Evolutionary conservation across 2,797 vertebrate species (phyloP), one percentile per base, ranked within the genome.

Genomic region (Rhabdophis nuchalis): DNA sequence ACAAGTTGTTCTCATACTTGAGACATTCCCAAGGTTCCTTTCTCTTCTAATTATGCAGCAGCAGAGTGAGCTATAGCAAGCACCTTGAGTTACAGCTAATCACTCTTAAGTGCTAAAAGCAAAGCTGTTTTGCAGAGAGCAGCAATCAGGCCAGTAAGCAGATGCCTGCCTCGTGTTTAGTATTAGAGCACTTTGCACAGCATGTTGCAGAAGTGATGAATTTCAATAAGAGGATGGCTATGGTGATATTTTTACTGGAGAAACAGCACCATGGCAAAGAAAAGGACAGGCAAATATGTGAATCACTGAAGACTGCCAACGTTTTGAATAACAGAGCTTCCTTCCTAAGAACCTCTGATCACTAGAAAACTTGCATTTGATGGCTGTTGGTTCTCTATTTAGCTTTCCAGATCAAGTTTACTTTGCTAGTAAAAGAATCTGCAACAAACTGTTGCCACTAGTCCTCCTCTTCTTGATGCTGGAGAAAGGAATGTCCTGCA

Each of bases 121-220:
- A 92, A 90, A 94, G 94, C 92, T 89, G 91, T 91, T 16, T 96
- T 93, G 95, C 95, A 95, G 94, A 95, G 96, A 96, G 95, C 92
- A 94, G 96, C 95, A 95, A 97, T 97, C 96, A 96, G 96, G 96
- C 93, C 96, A 53, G 95, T 90, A 95, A 97, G 95, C 97, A 97
- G 97, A 98, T 97, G 97, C 97, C 95, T 95, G 95, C 91, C 95
- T 86, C 93, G 85, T 96, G 93, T 93, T 94, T 94, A 94, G 77
- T 61, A 94, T 95, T 96, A 93, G 94, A 89, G 95, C 93, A 95
- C 93, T 93, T 95, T 95, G 95, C 93, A 92, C 94, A 94, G 94
- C 96, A 96, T 95, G 94, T 96, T 93, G 97, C 85, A 85, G 92
- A 89, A 89, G 64, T 96, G 95, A 97, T 95, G 94, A 94, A 96